A percentile compares a stretch with the other conserved stretches of the same genome.
Conservation (phyloP, 2,797 vertebrate species). For the Cirrhinus molitorella region DNA sequence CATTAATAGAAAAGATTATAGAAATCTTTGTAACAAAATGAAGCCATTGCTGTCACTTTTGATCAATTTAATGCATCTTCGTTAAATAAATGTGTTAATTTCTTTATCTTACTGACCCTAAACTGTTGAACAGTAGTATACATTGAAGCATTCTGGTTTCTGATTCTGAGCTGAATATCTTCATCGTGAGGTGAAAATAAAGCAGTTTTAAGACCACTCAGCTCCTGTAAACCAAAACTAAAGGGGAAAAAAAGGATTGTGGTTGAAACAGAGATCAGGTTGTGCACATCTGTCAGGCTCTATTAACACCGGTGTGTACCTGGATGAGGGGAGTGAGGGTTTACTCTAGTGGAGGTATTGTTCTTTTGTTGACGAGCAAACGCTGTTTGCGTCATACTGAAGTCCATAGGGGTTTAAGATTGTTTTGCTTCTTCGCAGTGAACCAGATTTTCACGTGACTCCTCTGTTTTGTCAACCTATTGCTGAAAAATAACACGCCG, state of each 20-base stretch:
- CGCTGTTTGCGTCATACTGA: conserved; percentile 52
- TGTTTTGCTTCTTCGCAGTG: conserved; percentile 50
- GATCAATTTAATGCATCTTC: background rate
- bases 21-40: background rate
- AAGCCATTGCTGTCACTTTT: background rate
- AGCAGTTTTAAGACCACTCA: background rate
- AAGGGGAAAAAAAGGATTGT: conserved; percentile 16
- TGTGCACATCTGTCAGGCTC: conserved; percentile 44
- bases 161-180: background rate
- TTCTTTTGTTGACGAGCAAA: conserved; percentile 47
- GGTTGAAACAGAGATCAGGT: conserved; percentile 36
- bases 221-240: conserved; percentile 25
- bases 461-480: conserved; percentile 26
- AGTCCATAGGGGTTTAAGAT: conserved; percentile 47
- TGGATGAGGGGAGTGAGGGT: conserved; percentile 41
- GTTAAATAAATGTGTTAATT: background rate
- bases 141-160: background rate
- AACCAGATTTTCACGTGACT: conserved; percentile 40
- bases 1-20: too few species aligned
- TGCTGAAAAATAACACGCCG: conserved; percentile 27
- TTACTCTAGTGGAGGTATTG: conserved; percentile 33
- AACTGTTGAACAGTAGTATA: background rate
- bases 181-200: background rate
- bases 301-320: conserved; percentile 21
- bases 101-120: background rate